Evolutionary conservation across 2,888 invertebrate species (phyloP), one percentile per base, ranked within the genome.

Genomic region (Drosophila percnosoma): DNA sequence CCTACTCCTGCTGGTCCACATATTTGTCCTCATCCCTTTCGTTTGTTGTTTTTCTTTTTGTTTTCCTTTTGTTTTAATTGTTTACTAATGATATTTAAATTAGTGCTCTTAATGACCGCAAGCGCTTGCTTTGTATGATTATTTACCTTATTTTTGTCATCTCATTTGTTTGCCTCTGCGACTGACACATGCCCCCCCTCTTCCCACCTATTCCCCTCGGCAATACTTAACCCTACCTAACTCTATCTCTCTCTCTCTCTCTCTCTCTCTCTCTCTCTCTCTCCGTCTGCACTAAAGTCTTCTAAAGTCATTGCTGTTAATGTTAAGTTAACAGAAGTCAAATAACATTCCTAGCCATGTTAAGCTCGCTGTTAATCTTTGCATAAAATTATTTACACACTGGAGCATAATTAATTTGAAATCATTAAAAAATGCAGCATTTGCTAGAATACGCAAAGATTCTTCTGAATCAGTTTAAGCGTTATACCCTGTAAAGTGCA

Each of bases 51-150:
- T 34, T 42, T 62, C 21, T 53, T 53, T 45, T 48, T 29, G 45
- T 27, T 58, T 54, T 51, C 53, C 77, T 69, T 77, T 87, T 88
- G 79, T 88, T 82, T 90, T 87, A 87, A 87, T 84, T 86, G 75
- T 77, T 82, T 66, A 77, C 87, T 88, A 90, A 87, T 88, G 90
- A 88, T 83, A 88, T 87, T 87, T 85, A 89, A 90, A 90, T 90
- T 90, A 90, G 90, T 81, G 74, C 85, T 87, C 84, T 87, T 75
- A 67, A 78, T 85, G 71, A 78, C 87, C 83, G 73, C 85, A 55
- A 73, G 85, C 80, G 64, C 48, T 75, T 75, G 54, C 73, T 72
- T 81, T 81, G 70, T 79, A 45, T 71, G 72, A 61, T 71, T 68
- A 66, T 73, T 69, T 53, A 51, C 49, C 73, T 45, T 51, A 27